Base-by-base conservation (phyloP, 2,113 vertebrate genomes). In the Gambusia affinis region DNA sequence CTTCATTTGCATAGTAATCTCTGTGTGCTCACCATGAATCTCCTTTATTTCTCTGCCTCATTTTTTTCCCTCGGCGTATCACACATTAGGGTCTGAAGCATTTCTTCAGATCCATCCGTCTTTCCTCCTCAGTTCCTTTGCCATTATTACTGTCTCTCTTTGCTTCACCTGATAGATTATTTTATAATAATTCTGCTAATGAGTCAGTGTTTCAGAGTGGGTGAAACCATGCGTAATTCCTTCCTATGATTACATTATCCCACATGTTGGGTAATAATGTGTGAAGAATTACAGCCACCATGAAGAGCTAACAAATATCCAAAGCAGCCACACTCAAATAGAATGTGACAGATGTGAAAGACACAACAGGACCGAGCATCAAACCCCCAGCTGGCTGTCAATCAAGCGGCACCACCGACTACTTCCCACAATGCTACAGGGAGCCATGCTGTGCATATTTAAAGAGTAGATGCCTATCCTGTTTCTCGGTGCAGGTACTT, bases 341-440 rank as follows among this genome's bases (percentile, higher is more conserved):
- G 75, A 87, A 71, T 72, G 82, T 88, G 88, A 91, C 88, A 89
- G 90, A 88, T 78, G 75, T 85, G 80, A 92, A 87, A 81, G 86
- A 91, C 91, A 80, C 78, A 75, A 57, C 67, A 72, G 89, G 79
- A 87, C 78, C 31, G 64, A 76, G 80, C 80, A 73, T 86, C 65
- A 54, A 57, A 85, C 81, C 82, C 73, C 76, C 42, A 22, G 75
- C 87, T 90, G 85, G 83, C 89, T 83, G 87, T 91, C 92, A 93
- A 82, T 89, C 83, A 86, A 47, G 39, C 61, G 7, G 19, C 61
- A 27, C 63, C 68, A 24, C 69, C 65, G 74, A 89, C 81, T 88
- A 72, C 81, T 83, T 87, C 84, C 85, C 84, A 83, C 76, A 86
- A 85, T 86, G 79, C 85, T 69, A 77, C 68, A 27, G 80, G 75